phyloP scores from a whole-genome alignment of 2,888 invertebrate genomes.

The Hyposoter didymator region DNA sequence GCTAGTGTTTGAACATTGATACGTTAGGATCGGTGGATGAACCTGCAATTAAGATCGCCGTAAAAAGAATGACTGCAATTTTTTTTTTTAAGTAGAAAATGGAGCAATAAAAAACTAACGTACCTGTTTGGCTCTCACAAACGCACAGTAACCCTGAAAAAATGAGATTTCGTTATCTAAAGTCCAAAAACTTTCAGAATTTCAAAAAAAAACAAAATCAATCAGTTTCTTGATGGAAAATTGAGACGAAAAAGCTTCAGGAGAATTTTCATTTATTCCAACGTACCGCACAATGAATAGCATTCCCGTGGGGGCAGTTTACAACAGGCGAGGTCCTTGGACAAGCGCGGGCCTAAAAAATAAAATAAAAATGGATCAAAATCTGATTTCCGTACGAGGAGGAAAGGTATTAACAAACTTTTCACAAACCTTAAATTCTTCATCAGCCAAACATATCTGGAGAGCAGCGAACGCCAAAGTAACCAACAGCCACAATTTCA shows the following conservation, averaged over 20 bases:
- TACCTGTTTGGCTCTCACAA: background rate
- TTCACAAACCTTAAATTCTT: background rate
- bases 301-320: background rate
- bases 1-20: background rate
- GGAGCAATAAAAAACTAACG: background rate
- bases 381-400: background rate
- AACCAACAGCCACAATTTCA: background rate
- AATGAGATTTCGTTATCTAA: background rate
- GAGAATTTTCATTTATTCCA: background rate
- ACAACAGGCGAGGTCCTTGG: background rate
- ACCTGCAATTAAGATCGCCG: background rate
- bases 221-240: background rate
- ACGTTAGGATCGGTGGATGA: background rate
- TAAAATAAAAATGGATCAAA: background rate
- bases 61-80: background rate
- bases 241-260: background rate
- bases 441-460: background rate
- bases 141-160: background rate
- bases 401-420: background rate
- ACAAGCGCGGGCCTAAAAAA: background rate
- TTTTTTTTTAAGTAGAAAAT: background rate
- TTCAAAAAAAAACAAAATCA: background rate
- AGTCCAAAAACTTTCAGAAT: too few relatives aligned
- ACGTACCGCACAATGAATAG: background rate
- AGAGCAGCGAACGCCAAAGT: background rate